phyloP scores from a whole-genome alignment of 1,140 invertebrate genomes.

The Anadara kagoshimensis region DNA sequence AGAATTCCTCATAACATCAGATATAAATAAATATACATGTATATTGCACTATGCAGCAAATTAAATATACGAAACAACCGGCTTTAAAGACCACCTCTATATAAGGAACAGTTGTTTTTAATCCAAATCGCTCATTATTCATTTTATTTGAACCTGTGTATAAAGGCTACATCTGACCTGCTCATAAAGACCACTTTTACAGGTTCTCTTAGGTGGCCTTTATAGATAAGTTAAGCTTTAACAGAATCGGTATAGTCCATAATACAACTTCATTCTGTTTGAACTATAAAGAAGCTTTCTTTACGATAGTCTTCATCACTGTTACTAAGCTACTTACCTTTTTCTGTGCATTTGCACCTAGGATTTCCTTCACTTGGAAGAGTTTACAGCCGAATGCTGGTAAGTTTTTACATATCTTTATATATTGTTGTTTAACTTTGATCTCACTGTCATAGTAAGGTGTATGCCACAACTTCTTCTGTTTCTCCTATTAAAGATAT shows the following conservation, averaged over 20 bases:
- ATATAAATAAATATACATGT: background rate
- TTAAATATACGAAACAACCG: background rate
- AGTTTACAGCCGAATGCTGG: constrained; percentile 81
- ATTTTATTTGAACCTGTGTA: too few relatives aligned
- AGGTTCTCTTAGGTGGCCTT: too few relatives aligned
- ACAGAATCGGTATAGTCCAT: too few relatives aligned
- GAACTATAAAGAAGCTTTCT: too few relatives aligned
- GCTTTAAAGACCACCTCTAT: background rate
- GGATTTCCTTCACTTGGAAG: constrained; percentile 82
- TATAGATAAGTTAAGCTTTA: too few relatives aligned
- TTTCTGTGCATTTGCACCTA: constrained; percentile 80
- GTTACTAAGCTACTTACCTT: constrained; percentile 79
- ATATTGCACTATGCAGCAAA: background rate
- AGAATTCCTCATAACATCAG: background rate
- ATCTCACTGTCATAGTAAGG: constrained; percentile 81
- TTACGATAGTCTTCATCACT: background rate
- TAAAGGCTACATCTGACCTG: too few relatives aligned
- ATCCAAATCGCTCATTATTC: too few relatives aligned
- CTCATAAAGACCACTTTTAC: too few relatives aligned
- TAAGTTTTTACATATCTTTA: constrained; percentile 80
- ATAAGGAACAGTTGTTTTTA: background rate
- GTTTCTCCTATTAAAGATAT: constrained; percentile 79
- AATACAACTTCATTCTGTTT: too few relatives aligned
- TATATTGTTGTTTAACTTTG: constrained; percentile 82
- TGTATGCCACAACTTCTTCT: constrained; percentile 82